phyloP scores from a whole-genome alignment of 2,888 invertebrate species.

The Dermolepida albohirtum region DNA sequence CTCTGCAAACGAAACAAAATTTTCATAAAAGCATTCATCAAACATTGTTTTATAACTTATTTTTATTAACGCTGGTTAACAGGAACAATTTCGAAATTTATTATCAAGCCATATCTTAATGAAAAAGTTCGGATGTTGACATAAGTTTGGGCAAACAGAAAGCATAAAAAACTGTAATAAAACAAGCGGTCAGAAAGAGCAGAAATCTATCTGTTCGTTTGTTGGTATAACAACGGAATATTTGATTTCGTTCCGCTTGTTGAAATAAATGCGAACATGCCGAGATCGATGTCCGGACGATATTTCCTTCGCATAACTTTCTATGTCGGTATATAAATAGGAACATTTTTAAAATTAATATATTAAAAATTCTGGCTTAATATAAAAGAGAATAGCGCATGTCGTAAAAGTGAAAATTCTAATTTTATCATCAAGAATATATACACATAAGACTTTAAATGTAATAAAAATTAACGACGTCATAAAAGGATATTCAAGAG shows the following conservation, averaged over 20 bases:
- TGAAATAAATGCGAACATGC: slow-evolving; percentile 22
- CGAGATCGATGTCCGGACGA: neutral
- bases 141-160: slow-evolving; percentile 25
- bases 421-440: neutral
- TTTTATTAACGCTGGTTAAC: slow-evolving; percentile 21
- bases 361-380: no score
- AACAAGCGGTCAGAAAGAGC: slow-evolving; percentile 22
- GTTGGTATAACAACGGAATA: slow-evolving; percentile 23
- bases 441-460: slow-evolving; percentile 3
- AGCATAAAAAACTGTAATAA: slow-evolving; percentile 26
- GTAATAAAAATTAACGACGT: slow-evolving; percentile 20
- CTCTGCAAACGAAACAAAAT: slow-evolving; percentile 10
- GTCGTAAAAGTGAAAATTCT: slow-evolving; percentile 5
- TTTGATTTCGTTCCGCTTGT: slow-evolving; percentile 29
- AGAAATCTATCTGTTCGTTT: slow-evolving; percentile 17
- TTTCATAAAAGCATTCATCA: slow-evolving; percentile 23
- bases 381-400: no score
- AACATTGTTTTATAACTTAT: slow-evolving; percentile 25
- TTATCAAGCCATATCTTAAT: slow-evolving; percentile 25
- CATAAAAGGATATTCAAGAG: slow-evolving; percentile 15
- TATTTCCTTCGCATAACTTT: neutral
- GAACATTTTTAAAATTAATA: no score
- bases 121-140: slow-evolving; percentile 31
- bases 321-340: no score
- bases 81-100: slow-evolving; percentile 20